Base-by-base conservation (phyloP, 2,113 vertebrate genomes). In the Oreocharis arfaki region DNA sequence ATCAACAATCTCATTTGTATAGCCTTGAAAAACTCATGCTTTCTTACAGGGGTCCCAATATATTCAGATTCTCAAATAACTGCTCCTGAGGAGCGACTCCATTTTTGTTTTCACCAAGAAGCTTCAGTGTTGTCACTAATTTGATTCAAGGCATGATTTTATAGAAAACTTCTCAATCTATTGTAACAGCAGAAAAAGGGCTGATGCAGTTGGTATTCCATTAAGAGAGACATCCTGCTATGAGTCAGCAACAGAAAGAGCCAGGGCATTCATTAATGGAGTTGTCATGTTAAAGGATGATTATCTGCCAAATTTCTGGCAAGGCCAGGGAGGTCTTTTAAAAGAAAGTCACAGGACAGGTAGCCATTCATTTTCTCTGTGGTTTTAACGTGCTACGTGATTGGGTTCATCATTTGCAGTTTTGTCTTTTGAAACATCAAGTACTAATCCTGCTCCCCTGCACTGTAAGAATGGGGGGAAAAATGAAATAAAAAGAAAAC, bases 241-340 rank as follows among this genome's bases (percentile, higher is more conserved):
- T 87, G 65, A 95, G 69, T 93, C 91, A 89, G 89, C 78, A 95
- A 96, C 77, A 60, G 77, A 89, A 84, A 78, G 73, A 84, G 47
- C 55, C 2, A 20, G 23, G 77, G 14, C 69, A 91, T 81, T 95
- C 89, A 93, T 95, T 96, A 96, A 95, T 92, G 89, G 84, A 95
- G 77, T 92, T 95, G 84, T 96, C 84, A 73, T 78, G 56, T 70
- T 95, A 97, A 95, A 95, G 69, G 77, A 95, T 84, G 69, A 95
- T 95, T 95, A 91, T 92, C 89, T 95, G 91, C 84, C 93, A 92
- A 89, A 88, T 89, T 87, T 92, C 84, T 95, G 87, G 84, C 95
- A 95, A 95, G 87, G 81, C 61, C 93, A 93, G 52, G 49, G 70
- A 91, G 61, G 61, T 92, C 81, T 89, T 78, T 73, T 39, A 87